Percentiles rank a stretch among this genome's conserved stretches.
These are phyloP conservation scores for Drosophila pachea DNA, from an alignment of 1,140 invertebrate genomes.

Conservation along the genomic window DNA sequence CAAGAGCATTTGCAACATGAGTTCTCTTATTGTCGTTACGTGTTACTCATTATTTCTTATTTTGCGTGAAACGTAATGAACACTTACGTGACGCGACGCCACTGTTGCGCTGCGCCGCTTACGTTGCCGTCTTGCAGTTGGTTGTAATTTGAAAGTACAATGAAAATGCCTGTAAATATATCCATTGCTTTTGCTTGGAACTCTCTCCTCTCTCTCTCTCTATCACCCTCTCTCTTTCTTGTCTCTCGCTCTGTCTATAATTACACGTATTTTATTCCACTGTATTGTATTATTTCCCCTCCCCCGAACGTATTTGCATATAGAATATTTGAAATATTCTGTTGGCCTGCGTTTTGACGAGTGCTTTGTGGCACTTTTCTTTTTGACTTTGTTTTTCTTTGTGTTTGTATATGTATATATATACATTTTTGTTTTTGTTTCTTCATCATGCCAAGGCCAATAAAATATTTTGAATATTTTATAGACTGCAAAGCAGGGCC, in stretches of 20 bases:
- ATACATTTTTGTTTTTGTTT: constrained; percentile 26
- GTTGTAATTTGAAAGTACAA: constrained; percentile 76
- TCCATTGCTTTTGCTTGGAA: constrained; percentile 66
- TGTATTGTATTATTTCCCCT: constrained; percentile 17
- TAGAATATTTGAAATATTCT: constrained; percentile 75
- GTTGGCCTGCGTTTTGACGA: constrained; percentile 57
- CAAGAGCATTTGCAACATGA: constrained; percentile 30
- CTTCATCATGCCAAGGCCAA: constrained; percentile 62
- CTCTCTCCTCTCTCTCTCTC: constrained; percentile 11
- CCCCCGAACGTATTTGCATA: constrained; percentile 64
- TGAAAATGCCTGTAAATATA: constrained; percentile 79
- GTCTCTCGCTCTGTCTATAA: background rate
- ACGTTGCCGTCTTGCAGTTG: constrained; percentile 72
- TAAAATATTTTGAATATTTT: constrained; percentile 75
- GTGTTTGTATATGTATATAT: constrained; percentile 1
- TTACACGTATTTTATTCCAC: background rate
- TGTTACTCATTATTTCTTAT: constrained; percentile 40
- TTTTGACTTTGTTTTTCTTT: background rate
- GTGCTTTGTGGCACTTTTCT: constrained; percentile 18
- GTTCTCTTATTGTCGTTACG: constrained; percentile 44
- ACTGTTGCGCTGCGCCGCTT: constrained; percentile 50
- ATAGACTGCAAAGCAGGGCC: constrained; percentile 69
- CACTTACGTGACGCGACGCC: constrained; percentile 59
- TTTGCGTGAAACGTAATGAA: constrained; percentile 63
- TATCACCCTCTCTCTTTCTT: constrained; percentile 2